phyloP scores from a whole-genome alignment of 1,140 invertebrate species.

The Coenobita brevimanus region DNA sequence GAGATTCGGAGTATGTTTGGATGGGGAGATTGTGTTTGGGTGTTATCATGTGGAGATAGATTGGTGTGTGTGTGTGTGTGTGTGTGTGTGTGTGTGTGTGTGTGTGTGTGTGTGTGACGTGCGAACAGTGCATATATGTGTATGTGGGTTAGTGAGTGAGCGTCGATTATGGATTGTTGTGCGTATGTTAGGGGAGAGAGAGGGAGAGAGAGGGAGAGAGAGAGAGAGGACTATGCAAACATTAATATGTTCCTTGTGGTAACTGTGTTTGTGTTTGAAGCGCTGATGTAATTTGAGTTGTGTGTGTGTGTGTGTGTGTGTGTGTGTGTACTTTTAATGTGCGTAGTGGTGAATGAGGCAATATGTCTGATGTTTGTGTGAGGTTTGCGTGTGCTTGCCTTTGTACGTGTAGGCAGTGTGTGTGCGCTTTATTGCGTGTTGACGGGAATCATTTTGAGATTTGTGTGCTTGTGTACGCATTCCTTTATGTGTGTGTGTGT shows the following conservation, averaged over 20 bases:
- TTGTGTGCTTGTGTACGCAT: too few relatives aligned
- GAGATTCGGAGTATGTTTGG: background rate
- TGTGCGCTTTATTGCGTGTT: background rate
- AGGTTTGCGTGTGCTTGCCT: background rate
- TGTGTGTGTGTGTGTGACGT: too few relatives aligned
- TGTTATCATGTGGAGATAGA: background rate
- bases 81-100: slow-evolving; percentile 12
- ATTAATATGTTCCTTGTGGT: too few relatives aligned
- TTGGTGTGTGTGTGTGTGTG: background rate
- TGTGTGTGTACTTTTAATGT: background rate
- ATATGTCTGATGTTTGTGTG: background rate
- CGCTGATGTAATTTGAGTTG: too few relatives aligned
- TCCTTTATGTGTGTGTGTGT: background rate
- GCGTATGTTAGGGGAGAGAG: too few relatives aligned
- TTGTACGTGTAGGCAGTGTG: background rate
- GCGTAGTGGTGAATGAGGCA: background rate
- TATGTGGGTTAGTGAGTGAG: too few relatives aligned
- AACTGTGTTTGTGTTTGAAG: too few relatives aligned
- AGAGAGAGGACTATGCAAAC: too few relatives aligned
- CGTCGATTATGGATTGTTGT: too few relatives aligned
- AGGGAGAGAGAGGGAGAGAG: too few relatives aligned
- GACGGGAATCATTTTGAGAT: too few relatives aligned
- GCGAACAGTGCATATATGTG: too few relatives aligned
- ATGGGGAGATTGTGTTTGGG: background rate
- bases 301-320: slow-evolving; percentile 18